Percentiles rank a stretch among this genome's conserved stretches.
phyloP scores from a whole-genome alignment of 2,113 vertebrate species.

The Thamnaconus septentrionalis region DNA sequence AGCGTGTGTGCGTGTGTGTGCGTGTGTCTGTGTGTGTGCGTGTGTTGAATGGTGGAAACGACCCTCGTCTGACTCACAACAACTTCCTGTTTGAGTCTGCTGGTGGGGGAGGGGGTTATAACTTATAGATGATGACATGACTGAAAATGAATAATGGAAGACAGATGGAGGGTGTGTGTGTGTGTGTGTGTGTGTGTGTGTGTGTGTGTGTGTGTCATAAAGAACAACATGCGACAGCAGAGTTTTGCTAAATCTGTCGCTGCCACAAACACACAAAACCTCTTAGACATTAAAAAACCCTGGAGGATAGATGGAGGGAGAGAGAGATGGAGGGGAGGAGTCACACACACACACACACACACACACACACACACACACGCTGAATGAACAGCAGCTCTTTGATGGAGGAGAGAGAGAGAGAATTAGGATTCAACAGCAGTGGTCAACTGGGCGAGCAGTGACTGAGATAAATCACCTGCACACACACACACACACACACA shows the following conservation, averaged over 20 bases:
- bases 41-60: neutral
- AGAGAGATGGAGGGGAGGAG: neutral
- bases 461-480: constrained; percentile 64
- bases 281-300: constrained; percentile 17
- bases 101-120: constrained; percentile 25
- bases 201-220: constrained; percentile 14
- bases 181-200: neutral
- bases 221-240: neutral
- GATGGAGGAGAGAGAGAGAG: constrained; percentile 2
- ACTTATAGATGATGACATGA: constrained; percentile 49
- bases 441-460: constrained; percentile 41
- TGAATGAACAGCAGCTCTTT: constrained; percentile 48
- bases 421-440: constrained; percentile 64
- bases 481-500: neutral
- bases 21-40: no score
- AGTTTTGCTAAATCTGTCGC: constrained; percentile 39
- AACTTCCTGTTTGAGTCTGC: constrained; percentile 41
- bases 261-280: constrained; percentile 29
- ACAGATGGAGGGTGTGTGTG: constrained; percentile 23
- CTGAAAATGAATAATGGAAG: constrained; percentile 42
- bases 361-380: constrained; percentile 4
- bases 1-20: no score
- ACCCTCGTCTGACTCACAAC: constrained; percentile 14
- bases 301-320: constrained; percentile 6
- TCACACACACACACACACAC: no score